Percentiles rank a stretch among this genome's conserved stretches.
These are phyloP conservation scores for Epinephelus coioides DNA, from an alignment of 2,797 vertebrate species.

Conservation along the genomic window DNA sequence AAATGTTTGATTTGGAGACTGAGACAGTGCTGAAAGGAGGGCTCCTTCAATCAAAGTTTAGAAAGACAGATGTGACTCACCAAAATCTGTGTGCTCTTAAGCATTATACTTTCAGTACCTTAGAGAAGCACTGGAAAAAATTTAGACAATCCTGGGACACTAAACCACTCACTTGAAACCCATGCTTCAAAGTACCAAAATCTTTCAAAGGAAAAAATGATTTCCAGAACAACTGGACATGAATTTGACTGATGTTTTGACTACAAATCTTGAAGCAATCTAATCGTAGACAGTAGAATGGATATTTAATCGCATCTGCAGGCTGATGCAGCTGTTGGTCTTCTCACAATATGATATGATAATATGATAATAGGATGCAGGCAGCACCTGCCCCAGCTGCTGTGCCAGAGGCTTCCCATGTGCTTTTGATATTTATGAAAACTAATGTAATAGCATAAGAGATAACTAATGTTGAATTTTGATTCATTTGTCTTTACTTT, in stretches of 20 bases:
- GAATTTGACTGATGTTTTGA: conserved; percentile 1
- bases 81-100: not conserved
- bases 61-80: not conserved
- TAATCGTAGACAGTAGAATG: not conserved
- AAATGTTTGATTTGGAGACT: not conserved
- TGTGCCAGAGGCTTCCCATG: not conserved
- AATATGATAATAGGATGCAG: conserved; percentile 3
- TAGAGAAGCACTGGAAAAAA: not conserved
- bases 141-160: not conserved
- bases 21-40: not conserved
- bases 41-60: not conserved
- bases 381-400: conserved; percentile 21
- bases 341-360: conserved; percentile 14
- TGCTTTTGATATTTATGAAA: not conserved
- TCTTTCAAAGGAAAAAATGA: not conserved
- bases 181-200: not conserved
- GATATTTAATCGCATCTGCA: conserved; percentile 3
- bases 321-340: conserved; percentile 27
- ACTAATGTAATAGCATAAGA: not conserved
- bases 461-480: not conserved
- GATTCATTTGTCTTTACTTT: not conserved
- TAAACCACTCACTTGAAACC: not conserved
- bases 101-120: not conserved
- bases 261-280: not conserved
- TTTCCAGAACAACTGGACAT: not conserved